Conservation (phyloP, 1,140 invertebrate species). For the Drosophila parabipectinata region DNA sequence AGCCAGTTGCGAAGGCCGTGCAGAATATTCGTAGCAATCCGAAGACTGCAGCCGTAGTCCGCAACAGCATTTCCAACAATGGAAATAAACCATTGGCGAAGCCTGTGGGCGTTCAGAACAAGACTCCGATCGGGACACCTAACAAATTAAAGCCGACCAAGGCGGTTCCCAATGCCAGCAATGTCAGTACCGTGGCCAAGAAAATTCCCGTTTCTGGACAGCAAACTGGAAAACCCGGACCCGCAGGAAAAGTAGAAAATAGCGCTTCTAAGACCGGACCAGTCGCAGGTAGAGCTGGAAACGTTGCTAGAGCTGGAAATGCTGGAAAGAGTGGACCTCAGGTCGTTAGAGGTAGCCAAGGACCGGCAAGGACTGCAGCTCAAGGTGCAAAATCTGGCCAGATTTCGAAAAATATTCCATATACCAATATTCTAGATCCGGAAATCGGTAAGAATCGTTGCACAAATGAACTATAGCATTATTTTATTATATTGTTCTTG, state of each 20-base stretch:
- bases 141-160: background rate
- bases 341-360: background rate
- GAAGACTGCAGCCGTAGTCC: slow-evolving; percentile 7
- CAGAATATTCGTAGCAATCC: slow-evolving; percentile 36
- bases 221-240: background rate
- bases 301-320: background rate
- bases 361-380: background rate
- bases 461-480: background rate
- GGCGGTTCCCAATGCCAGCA: slow-evolving; percentile 1
- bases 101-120: background rate
- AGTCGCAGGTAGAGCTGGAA: slow-evolving; percentile 3
- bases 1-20: slow-evolving; percentile 10
- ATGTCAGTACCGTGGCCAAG: background rate
- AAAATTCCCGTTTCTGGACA: background rate
- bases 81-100: background rate
- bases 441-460: background rate
- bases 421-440: background rate
- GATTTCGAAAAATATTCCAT: background rate
- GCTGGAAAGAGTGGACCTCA: background rate
- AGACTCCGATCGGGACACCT: background rate
- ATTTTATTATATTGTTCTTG: background rate
- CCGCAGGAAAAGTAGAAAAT: no score
- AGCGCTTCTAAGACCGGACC: background rate
- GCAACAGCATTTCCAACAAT: slow-evolving; percentile 8
- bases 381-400: background rate